Evolutionary conservation across 2,797 vertebrate genomes (phyloP).

Genomic region (Atherinosoma microstoma): DNA sequence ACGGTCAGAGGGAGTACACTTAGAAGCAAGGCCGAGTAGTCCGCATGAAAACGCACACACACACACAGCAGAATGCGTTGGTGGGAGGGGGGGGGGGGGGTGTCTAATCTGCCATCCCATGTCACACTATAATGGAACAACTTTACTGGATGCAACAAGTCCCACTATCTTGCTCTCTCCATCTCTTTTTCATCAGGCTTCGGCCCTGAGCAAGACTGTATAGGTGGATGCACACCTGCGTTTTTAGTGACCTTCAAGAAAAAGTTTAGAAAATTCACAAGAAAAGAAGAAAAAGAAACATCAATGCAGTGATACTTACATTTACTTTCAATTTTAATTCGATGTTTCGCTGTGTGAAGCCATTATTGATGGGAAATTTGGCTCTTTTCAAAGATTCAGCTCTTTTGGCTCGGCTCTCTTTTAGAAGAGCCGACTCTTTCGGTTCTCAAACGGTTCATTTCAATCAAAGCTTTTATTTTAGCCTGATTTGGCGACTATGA

Average conservation of each 20-base stretch:
- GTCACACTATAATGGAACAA: conserved; percentile 62
- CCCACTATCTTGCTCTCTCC: conserved; percentile 30
- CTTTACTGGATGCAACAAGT: conserved; percentile 64
- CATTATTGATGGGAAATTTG: background rate
- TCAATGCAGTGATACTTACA: background rate
- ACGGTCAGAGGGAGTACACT: conserved; percentile 16
- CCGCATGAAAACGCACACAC: conserved; percentile 18
- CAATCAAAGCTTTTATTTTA: background rate
- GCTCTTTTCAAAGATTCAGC: background rate
- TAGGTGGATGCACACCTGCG: conserved; percentile 31
- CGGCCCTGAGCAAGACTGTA: conserved; percentile 31
- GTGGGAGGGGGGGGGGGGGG: conserved; percentile 1
- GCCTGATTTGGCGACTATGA: no score
- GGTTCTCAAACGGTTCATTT: background rate
- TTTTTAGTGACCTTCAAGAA: conserved; percentile 44
- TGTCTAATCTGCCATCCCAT: conserved; percentile 59
- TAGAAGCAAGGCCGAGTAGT: conserved; percentile 43
- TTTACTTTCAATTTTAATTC: background rate
- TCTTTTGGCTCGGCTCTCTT: background rate
- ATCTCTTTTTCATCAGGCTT: conserved; percentile 25
- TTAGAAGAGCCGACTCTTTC: background rate
- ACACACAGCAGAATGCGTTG: background rate
- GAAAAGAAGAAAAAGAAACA: background rate
- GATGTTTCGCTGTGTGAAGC: background rate
- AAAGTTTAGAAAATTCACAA: background rate